A percentile compares a stretch with the other conserved stretches of the same genome.
Conservation (phyloP, 2,113 vertebrate genomes). For the Lamprotornis superbus region DNA sequence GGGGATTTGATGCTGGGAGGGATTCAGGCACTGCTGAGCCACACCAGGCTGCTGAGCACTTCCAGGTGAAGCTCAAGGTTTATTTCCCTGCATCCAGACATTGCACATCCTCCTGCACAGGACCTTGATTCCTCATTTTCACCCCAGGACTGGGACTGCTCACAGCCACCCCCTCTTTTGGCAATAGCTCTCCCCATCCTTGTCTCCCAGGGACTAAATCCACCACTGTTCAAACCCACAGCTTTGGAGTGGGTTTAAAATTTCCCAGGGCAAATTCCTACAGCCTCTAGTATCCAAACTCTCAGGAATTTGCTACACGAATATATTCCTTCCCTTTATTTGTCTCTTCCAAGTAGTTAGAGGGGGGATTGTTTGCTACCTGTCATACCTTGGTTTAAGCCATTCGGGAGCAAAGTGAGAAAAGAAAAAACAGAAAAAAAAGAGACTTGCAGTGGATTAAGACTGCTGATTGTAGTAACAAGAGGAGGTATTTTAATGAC, state of each 20-base stretch:
- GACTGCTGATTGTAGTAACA: slow-evolving; percentile 57
- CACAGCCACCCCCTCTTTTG: neutral
- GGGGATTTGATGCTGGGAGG: neutral
- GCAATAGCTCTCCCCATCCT: neutral
- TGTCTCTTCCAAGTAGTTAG: slow-evolving; percentile 34
- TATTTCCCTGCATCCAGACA: neutral
- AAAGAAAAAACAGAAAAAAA: neutral
- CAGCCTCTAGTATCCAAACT: neutral
- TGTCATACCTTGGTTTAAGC: slow-evolving; percentile 41
- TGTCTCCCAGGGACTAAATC: slow-evolving; percentile 15
- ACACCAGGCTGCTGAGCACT: neutral
- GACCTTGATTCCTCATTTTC: neutral
- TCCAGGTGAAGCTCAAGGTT: neutral
- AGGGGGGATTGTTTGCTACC: slow-evolving; percentile 34
- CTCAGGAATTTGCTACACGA: slow-evolving; percentile 52
- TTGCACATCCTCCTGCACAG: neutral
- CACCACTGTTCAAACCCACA: slow-evolving; percentile 15
- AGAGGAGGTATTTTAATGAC: slow-evolving; percentile 63
- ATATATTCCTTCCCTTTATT: slow-evolving; percentile 3
- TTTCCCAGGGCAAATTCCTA: slow-evolving; percentile 55
- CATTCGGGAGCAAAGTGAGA: slow-evolving; percentile 51
- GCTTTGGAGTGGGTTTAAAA: slow-evolving; percentile 45
- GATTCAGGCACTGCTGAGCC: neutral
- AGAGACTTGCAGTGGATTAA: slow-evolving; percentile 16
- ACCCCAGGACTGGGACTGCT: neutral